Percentiles rank a stretch among this genome's conserved stretches.
These are phyloP conservation scores for Aphidius gifuensis DNA, from an alignment of 1,140 invertebrate species.

Conservation along the genomic window DNA sequence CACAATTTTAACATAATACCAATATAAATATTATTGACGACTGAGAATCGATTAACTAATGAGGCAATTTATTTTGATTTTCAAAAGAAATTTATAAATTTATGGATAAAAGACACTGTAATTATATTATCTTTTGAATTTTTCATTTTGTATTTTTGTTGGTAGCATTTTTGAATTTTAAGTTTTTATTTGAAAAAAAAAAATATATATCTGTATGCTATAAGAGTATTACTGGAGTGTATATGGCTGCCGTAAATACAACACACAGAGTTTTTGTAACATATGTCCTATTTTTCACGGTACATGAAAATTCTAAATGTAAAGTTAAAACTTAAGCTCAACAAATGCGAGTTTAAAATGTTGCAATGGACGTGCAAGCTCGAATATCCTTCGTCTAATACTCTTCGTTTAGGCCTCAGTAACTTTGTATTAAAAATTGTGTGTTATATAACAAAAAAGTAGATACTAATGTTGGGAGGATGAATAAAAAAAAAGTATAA, in stretches of 20 bases:
- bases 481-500: conserved; percentile 15
- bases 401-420: conserved; percentile 29
- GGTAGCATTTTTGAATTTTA: too few species aligned
- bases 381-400: conserved; percentile 29
- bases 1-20: too few species aligned
- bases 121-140: not conserved
- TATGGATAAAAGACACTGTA: too few species aligned
- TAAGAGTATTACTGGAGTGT: too few species aligned
- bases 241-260: too few species aligned
- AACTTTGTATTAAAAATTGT: conserved; percentile 42
- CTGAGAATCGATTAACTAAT: too few species aligned
- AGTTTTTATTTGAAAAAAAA: too few species aligned
- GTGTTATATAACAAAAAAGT: conserved; percentile 14
- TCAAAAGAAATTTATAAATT: too few species aligned
- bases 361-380: conserved; percentile 26
- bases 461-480: conserved; percentile 10
- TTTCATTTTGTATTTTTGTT: not conserved
- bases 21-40: too few species aligned
- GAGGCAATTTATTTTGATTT: too few species aligned
- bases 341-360: conserved; percentile 45
- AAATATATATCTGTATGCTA: too few species aligned
- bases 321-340: conserved; percentile 40
- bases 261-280: conserved; percentile 30
- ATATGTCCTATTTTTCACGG: conserved; percentile 12
- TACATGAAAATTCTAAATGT: conserved; percentile 31